Conservation (phyloP, 2,888 invertebrate genomes). For the Autographa gamma region DNA sequence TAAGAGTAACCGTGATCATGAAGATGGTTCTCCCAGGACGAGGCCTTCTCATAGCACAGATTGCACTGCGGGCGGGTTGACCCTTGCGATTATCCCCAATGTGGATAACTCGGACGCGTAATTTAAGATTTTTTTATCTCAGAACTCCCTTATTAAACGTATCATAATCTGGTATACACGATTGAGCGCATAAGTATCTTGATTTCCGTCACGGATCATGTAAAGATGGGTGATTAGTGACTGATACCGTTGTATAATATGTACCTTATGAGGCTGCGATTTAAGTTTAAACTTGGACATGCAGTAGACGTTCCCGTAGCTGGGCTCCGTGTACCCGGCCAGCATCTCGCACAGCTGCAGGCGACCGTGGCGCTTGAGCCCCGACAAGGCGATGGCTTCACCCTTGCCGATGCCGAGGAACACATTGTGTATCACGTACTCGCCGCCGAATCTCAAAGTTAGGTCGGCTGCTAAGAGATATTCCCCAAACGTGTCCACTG, state of each 20-base stretch:
- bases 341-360: slow-evolving; percentile 70
- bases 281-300: slow-evolving; percentile 72
- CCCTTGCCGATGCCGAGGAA: slow-evolving; percentile 76
- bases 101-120: neutral
- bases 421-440: slow-evolving; percentile 64
- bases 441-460: slow-evolving; percentile 55
- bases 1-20: neutral
- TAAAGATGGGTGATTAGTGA: too few relatives aligned
- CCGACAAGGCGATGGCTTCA: slow-evolving; percentile 75
- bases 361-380: slow-evolving; percentile 74
- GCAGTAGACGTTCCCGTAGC: slow-evolving; percentile 67
- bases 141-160: too few relatives aligned
- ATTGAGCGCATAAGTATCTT: too few relatives aligned
- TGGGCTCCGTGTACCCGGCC: slow-evolving; percentile 70
- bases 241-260: too few relatives aligned
- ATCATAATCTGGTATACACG: too few relatives aligned
- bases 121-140: neutral
- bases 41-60: neutral
- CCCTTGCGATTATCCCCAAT: neutral
- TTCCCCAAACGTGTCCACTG: slow-evolving; percentile 73
- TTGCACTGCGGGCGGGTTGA: neutral
- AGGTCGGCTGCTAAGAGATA: slow-evolving; percentile 70
- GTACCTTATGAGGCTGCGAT: slow-evolving; percentile 68
- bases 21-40: neutral
- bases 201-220: too few relatives aligned